These are phyloP conservation scores for Hylia prasina DNA, from an alignment of 2,113 vertebrate species.

Conservation along the genomic window DNA sequence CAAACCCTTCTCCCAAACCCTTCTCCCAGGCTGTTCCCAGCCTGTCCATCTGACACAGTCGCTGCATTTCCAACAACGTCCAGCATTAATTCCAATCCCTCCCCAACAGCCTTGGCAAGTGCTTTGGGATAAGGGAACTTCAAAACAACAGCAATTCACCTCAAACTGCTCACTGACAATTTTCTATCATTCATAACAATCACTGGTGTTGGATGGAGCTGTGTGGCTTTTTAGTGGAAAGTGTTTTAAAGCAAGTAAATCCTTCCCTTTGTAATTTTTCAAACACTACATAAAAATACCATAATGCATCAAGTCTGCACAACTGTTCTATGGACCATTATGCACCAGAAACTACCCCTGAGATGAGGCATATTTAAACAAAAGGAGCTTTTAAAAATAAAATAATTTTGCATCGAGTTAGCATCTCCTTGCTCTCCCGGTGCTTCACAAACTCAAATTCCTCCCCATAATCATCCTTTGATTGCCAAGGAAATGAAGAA, in stretches of 20 bases:
- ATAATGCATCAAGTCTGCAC: not conserved
- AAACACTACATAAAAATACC: not conserved
- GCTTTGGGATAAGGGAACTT: not conserved
- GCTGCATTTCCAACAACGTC: not conserved
- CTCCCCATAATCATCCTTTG: not conserved
- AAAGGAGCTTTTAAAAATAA: slow-evolving; percentile 8
- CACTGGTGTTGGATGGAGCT: not conserved
- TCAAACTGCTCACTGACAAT: not conserved
- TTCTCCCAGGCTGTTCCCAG: not conserved
- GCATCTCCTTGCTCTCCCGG: not conserved
- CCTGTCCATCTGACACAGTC: not conserved
- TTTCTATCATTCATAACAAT: not conserved
- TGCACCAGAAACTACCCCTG: not conserved
- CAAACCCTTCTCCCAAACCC: not conserved
- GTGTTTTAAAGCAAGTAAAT: not conserved
- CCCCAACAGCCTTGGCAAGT: not conserved
- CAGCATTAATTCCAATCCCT: not conserved
- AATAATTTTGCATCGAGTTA: not conserved
- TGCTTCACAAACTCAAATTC: not conserved
- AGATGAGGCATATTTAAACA: not conserved
- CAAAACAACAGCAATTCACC: not conserved
- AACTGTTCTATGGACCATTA: not conserved
- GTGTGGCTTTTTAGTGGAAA: not conserved
- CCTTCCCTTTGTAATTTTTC: not conserved
- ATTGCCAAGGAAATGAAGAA: not conserved